A percentile compares a stretch with the other conserved stretches of the same genome.
Conservation (phyloP, 2,888 invertebrate genomes). For the Neoscelio sp. region DNA sequence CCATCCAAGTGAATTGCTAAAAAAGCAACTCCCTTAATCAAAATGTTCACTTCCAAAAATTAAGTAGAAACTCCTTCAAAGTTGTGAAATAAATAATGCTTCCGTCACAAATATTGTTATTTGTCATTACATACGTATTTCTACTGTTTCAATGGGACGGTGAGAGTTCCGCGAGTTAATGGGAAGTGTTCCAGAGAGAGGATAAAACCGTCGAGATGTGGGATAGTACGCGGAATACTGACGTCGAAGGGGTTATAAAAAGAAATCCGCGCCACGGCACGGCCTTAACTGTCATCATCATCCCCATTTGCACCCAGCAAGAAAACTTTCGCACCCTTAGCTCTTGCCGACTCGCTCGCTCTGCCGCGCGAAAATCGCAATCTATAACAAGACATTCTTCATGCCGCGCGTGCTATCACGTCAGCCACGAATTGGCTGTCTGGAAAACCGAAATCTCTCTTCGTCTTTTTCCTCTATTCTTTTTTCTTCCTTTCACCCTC, state of each 20-base stretch:
- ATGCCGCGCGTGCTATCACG: slow-evolving; percentile 72
- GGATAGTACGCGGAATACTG: slow-evolving; percentile 21
- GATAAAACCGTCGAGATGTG: slow-evolving; percentile 17
- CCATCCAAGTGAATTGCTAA: too few species aligned
- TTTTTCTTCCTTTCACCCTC: slow-evolving; percentile 27
- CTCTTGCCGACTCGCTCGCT: slow-evolving; percentile 34
- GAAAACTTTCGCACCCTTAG: slow-evolving; percentile 50
- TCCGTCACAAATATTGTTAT: too few species aligned
- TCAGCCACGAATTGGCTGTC: slow-evolving; percentile 63
- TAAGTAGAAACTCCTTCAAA: too few species aligned
- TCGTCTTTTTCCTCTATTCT: slow-evolving; percentile 14
- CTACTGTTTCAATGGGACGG: neutral
- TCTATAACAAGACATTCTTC: slow-evolving; percentile 61
- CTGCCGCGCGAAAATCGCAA: slow-evolving; percentile 49
- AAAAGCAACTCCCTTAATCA: too few species aligned
- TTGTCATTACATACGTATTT: slow-evolving; percentile 1
- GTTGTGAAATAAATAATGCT: too few species aligned
- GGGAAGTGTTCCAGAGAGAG: slow-evolving; percentile 5
- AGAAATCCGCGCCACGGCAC: slow-evolving; percentile 77
- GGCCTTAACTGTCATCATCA: slow-evolving; percentile 79
- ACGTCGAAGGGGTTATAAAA: slow-evolving; percentile 74
- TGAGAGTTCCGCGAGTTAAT: slow-evolving; percentile 8
- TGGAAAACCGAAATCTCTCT: slow-evolving; percentile 57
- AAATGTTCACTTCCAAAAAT: too few species aligned
- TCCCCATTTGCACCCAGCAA: slow-evolving; percentile 15